These are phyloP conservation scores for Nematostella vectensis DNA, from an alignment of 92 coral and sea anemone genomes.

Conservation along the genomic window DNA sequence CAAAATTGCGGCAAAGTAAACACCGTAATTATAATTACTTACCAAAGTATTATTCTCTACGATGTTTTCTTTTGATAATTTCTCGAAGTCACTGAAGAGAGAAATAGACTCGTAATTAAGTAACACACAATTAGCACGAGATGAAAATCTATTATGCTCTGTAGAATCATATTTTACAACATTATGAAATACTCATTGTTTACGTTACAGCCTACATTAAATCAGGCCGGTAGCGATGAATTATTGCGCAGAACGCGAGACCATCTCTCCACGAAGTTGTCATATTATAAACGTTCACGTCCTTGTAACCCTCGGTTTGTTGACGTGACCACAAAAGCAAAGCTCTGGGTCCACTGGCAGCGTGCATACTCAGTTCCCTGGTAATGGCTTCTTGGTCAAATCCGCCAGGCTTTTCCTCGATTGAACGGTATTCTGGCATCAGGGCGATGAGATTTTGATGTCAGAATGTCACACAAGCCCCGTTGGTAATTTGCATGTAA, in stretches of 20 bases:
- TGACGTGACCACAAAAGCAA: constrained; percentile 82
- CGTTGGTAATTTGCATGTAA: no score
- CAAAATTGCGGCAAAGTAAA: no score
- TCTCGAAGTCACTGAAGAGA: constrained; percentile 72
- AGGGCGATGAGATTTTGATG: no score
- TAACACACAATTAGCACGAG: neutral
- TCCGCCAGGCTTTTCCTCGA: neutral
- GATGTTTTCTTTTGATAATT: constrained; percentile 71
- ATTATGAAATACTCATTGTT: constrained; percentile 6
- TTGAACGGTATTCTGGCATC: neutral
- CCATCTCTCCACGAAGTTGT: constrained; percentile 91
- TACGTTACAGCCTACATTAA: constrained; percentile 42
- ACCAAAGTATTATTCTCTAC: constrained; percentile 76
- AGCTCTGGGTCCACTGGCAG: constrained; percentile 54
- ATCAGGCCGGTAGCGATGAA: constrained; percentile 80
- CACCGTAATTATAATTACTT: constrained; percentile 7
- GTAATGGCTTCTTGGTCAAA: neutral
- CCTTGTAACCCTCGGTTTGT: constrained; percentile 71
- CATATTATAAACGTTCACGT: constrained; percentile 60
- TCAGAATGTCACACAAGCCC: no score
- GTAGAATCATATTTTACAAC: neutral
- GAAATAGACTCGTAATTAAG: neutral
- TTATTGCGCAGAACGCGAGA: constrained; percentile 75
- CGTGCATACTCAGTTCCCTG: neutral
- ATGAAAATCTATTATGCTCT: no score